A percentile compares a stretch with the other conserved stretches of the same genome.
These are phyloP conservation scores for Marmota monax DNA, from an alignment of 2,113 vertebrate genomes.

Conservation along the genomic window DNA sequence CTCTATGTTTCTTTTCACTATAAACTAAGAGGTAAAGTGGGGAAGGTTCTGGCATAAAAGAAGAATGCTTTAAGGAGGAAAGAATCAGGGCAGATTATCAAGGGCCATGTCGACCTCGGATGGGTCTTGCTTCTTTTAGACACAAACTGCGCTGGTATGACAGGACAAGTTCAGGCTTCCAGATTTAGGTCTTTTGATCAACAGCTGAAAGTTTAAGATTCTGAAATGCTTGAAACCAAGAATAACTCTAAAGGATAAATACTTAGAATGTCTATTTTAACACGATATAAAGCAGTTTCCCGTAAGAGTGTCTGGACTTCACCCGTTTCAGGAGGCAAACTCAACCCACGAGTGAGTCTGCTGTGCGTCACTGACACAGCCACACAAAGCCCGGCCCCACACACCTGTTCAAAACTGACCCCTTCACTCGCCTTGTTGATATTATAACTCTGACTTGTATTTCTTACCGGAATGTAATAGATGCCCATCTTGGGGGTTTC, in stretches of 20 bases:
- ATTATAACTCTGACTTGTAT: background rate
- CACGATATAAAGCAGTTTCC: background rate
- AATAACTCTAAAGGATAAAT: background rate
- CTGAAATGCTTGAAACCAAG: conserved; percentile 32
- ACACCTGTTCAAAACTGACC: background rate
- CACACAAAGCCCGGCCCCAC: background rate
- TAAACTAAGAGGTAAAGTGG: background rate
- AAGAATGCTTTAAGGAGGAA: background rate
- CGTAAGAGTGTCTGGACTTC: rapidly evolving
- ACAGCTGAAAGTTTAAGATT: conserved; percentile 24
- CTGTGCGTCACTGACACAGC: background rate
- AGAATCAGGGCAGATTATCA: background rate
- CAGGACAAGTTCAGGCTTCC: rapidly evolving
- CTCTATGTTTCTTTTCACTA: background rate
- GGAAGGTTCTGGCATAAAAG: background rate
- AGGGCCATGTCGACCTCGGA: background rate
- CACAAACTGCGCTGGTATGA: background rate
- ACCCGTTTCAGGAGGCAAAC: background rate
- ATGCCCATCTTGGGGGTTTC: conserved; percentile 99
- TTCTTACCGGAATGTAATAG: conserved; percentile 98
- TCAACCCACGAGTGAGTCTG: background rate
- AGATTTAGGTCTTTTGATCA: background rate
- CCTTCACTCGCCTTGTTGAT: background rate
- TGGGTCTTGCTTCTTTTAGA: background rate
- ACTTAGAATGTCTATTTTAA: background rate